Percentiles rank a stretch among this genome's conserved stretches.
These are phyloP conservation scores for Patiria miniata DNA, from an alignment of 35 echinoderm and acorn worm species.

Conservation along the genomic window DNA sequence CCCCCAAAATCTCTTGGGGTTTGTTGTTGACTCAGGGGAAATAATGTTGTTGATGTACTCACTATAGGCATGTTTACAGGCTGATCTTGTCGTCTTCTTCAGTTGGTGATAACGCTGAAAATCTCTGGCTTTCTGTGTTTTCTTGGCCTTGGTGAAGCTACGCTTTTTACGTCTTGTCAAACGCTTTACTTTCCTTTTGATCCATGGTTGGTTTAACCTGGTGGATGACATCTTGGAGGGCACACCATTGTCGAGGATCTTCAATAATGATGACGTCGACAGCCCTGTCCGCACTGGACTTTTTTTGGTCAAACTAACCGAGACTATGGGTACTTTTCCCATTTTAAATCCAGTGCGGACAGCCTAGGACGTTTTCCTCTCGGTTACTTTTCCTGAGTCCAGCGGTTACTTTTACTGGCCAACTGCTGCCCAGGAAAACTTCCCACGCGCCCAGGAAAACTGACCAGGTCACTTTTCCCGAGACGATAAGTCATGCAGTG, in stretches of 20 bases:
- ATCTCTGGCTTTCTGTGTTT: slow-evolving; percentile 7
- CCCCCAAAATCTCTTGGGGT: slow-evolving; percentile 46
- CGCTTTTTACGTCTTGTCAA: slow-evolving; percentile 31
- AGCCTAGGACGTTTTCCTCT: too few relatives aligned
- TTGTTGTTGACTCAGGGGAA: slow-evolving; percentile 11
- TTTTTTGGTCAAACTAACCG: too few relatives aligned
- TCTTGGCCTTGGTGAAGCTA: slow-evolving; percentile 30
- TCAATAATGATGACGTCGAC: background rate
- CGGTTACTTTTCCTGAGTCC: too few relatives aligned
- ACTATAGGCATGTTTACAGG: slow-evolving; percentile 15
- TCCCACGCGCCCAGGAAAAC: too few relatives aligned
- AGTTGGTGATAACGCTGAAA: slow-evolving; percentile 8
- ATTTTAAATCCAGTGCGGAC: too few relatives aligned
- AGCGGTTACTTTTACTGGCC: too few relatives aligned
- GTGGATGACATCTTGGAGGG: slow-evolving; percentile 42
- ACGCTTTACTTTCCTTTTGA: slow-evolving; percentile 22
- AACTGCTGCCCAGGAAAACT: too few relatives aligned
- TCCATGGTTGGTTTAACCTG: slow-evolving; percentile 39
- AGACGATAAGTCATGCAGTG: too few relatives aligned
- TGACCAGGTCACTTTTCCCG: too few relatives aligned
- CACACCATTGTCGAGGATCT: slow-evolving; percentile 16
- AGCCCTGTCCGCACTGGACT: too few relatives aligned
- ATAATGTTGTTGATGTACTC: slow-evolving; percentile 16
- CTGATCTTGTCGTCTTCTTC: slow-evolving; percentile 26
- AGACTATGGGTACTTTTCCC: too few relatives aligned